Base-by-base conservation (phyloP, 1,140 invertebrate species). In the Calliphora vicina region DNA sequence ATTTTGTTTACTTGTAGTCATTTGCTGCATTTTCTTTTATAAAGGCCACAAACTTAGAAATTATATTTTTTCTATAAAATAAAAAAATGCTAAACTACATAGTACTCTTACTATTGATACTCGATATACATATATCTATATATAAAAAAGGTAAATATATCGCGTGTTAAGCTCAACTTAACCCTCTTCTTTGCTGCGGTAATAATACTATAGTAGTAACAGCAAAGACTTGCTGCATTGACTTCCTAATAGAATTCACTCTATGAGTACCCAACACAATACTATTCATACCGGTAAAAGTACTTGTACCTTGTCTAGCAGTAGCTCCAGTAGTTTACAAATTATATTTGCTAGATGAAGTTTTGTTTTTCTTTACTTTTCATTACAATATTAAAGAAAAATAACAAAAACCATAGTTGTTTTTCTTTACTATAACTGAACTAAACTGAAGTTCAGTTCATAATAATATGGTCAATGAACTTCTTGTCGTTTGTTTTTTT, bases 391-490 rank as follows among this genome's bases (percentile, higher is more conserved):
- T 35, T 35, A n/a, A n/a, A n/a, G n/a, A n/a, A 73, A 73, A 23
- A 20, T 43, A 43, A 50, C 26, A 74, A 35, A 74, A 74, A 74
- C 72, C 15, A 35, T 29, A 74, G 35, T 35, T 35, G 6, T 1
- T 35, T 29, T 74, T 74, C 27, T 42, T 29, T 74, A 50, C 8
- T 12, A 50, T 13, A 50, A n/a, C 17, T 17, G 45, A 17, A 50
- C 45, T 50, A 50, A 35, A 74, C 17, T 74, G 72, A 74, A 74
- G 72, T 74, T 74, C 13, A 74, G 72, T 74, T 74, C 13, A 74
- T 74, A 74, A 74, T 74, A 42, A 74, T n/a, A 12, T 74, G 72
- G 72, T 74, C 72, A 74, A 74, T 74, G 72, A 74, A 74, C 72
- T 74, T 23, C 12, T 74, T 13, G 6, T 8, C 6, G 35, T 35